These are phyloP conservation scores for Nerophis lumbriciformis DNA, from an alignment of 2,113 vertebrate species.

Conservation along the genomic window DNA sequence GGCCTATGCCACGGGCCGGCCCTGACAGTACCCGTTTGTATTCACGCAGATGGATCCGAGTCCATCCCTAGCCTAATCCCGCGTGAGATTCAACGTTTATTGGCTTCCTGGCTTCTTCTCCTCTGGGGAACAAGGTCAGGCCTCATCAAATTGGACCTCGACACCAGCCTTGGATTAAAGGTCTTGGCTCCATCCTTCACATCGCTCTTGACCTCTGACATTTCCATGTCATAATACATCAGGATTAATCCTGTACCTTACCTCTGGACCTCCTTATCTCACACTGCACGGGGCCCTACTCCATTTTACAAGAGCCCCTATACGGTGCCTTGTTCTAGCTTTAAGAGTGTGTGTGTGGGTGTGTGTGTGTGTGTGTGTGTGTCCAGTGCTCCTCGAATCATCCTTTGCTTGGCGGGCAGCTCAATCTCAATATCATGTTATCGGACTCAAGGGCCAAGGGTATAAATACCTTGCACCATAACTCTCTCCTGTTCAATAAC, in stretches of 20 bases:
- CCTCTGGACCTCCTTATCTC: slow-evolving; percentile 50
- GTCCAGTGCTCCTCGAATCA: slow-evolving; percentile 54
- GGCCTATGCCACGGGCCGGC: too few species aligned
- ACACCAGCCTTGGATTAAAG: slow-evolving; percentile 48
- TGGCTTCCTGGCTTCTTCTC: slow-evolving; percentile 40
- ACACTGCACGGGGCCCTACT: slow-evolving; percentile 29
- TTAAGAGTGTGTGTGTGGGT: neutral
- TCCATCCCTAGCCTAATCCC: slow-evolving; percentile 13
- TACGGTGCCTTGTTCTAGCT: slow-evolving; percentile 23
- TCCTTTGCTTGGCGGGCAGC: slow-evolving; percentile 50
- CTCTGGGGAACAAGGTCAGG: slow-evolving; percentile 39
- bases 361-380: slow-evolving; percentile 14
- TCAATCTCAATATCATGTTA: slow-evolving; percentile 69
- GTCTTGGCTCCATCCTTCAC: slow-evolving; percentile 52
- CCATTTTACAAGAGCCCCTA: slow-evolving; percentile 43
- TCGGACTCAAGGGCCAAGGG: slow-evolving; percentile 64
- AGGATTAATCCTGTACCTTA: slow-evolving; percentile 51
- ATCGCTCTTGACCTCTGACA: slow-evolving; percentile 53
- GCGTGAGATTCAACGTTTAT: slow-evolving; percentile 46
- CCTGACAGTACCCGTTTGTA: too few species aligned
- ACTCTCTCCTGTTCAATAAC: slow-evolving; percentile 72
- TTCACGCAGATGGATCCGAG: too few species aligned
- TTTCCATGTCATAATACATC: slow-evolving; percentile 54
- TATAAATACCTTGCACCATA: slow-evolving; percentile 69
- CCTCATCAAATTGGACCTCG: slow-evolving; percentile 55